phyloP scores from a whole-genome alignment of 2,888 invertebrate species.

The Augochlorella aurata region DNA sequence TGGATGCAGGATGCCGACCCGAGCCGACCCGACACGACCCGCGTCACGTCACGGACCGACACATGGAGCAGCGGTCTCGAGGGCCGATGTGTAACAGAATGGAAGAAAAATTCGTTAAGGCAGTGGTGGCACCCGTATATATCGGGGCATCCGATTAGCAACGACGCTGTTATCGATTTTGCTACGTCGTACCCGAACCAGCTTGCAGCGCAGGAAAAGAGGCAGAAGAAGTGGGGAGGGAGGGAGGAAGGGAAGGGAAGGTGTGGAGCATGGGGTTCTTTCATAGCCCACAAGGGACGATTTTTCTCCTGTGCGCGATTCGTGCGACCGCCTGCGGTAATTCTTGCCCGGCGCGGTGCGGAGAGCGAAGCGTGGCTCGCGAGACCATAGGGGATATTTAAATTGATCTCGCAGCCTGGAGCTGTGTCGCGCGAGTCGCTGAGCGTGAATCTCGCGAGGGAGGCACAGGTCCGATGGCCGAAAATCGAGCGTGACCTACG shows the following conservation, averaged over 20 bases:
- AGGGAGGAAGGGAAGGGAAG: constrained; percentile 33
- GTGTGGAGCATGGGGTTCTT: constrained; percentile 63
- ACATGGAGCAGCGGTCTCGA: not conserved
- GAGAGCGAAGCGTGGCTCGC: constrained; percentile 32
- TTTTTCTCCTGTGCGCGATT: constrained; percentile 52
- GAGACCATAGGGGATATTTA: constrained; percentile 62
- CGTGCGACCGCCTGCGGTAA: constrained; percentile 33
- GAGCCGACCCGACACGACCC: not conserved
- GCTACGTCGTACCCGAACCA: constrained; percentile 68
- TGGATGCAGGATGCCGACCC: constrained; percentile 9
- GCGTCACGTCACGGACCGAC: not conserved
- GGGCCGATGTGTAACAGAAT: not conserved
- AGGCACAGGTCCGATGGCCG: not conserved
- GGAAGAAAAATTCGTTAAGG: constrained; percentile 41
- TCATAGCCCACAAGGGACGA: constrained; percentile 68
- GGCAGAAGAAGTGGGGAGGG: constrained; percentile 40
- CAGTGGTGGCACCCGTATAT: constrained; percentile 45
- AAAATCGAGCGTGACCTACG: not conserved
- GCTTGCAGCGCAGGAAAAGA: constrained; percentile 65
- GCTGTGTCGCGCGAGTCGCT: not conserved
- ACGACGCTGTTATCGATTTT: constrained; percentile 71
- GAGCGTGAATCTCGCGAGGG: not conserved
- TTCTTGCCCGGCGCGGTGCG: constrained; percentile 30
- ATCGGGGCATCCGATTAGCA: constrained; percentile 68
- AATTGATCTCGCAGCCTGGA: constrained; percentile 64